Evolutionary conservation across 2,113 vertebrate species (phyloP), one percentile per base, ranked within the genome.

Genomic region (Mugil cephalus): DNA sequence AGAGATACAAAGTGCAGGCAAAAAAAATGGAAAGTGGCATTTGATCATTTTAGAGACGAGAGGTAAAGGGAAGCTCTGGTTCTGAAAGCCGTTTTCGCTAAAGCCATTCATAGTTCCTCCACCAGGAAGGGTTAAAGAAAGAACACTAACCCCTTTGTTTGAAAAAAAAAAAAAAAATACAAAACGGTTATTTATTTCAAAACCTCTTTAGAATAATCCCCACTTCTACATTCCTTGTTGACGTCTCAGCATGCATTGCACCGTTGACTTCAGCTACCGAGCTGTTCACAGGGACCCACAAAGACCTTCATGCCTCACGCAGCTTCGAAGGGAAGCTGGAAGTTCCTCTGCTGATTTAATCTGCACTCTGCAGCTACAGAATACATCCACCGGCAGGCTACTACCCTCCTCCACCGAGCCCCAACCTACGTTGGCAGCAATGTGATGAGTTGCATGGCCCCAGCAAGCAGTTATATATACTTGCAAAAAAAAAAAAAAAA

Each of bases 1-100:
- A 70, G 83, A 75, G 85, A 82, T 87, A 77, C 88, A 77, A 82
- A 80, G 69, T 84, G 80, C 45, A 82, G 87, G 84, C 67, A 69
- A 80, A 79, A 80, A 79, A 74, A 84, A 54, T 39, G 30, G 35
- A 86, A 69, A 67, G 63, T 80, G 71, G 50, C 79, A 69, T 74
- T 60, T 71, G 80, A 87, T 85, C 69, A 71, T 53, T 85, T 82
- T 30, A 55, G 46, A 66, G 73, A 77, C 14, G 69, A 43, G 61
- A 59, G 40, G 19, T 30, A 62, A 78, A 78, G 39, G 46, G 15
- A 47, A 8, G 51, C 52, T 72, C 55, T 34, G 53, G 45, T 38
- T 40, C 63, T 15, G 35, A 69, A 21, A 65, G 34, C 74, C 89
- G 86, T 40, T 84, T 85, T 67, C 67, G 47, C 82, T 89, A 77